These are phyloP conservation scores for Synanthedon vespiformis DNA, from an alignment of 2,888 invertebrate genomes.

Conservation along the genomic window DNA sequence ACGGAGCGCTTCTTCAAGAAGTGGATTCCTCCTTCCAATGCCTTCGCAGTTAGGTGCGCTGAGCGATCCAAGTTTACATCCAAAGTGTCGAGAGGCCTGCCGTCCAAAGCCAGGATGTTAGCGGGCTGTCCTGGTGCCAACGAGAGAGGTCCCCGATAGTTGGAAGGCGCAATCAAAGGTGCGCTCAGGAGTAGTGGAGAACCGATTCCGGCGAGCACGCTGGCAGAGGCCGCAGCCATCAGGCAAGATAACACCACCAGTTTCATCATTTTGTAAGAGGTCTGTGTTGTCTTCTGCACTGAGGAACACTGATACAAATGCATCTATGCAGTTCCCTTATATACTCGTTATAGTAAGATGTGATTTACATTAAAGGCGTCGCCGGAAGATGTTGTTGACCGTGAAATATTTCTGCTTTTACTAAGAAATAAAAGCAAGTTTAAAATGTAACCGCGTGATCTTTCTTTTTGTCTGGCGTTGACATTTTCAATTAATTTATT, in stretches of 20 bases:
- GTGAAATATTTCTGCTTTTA: slow-evolving; percentile 43
- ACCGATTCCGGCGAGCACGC: slow-evolving; percentile 13
- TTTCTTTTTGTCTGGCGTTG: not conserved
- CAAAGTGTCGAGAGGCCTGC: slow-evolving; percentile 55
- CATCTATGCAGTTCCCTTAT: slow-evolving; percentile 25
- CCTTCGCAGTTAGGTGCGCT: slow-evolving; percentile 50
- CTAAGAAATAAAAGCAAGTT: slow-evolving; percentile 18
- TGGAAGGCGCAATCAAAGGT: slow-evolving; percentile 23
- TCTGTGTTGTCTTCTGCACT: slow-evolving; percentile 48
- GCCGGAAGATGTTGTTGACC: slow-evolving; percentile 40
- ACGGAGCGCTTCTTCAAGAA: slow-evolving; percentile 40
- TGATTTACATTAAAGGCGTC: slow-evolving; percentile 25
- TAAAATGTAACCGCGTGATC: not conserved
- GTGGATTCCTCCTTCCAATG: slow-evolving; percentile 25
- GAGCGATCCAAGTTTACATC: slow-evolving; percentile 59
- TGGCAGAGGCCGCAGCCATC: slow-evolving; percentile 67
- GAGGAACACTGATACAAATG: slow-evolving; percentile 43
- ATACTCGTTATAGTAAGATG: slow-evolving; percentile 27
- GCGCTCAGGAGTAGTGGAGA: slow-evolving; percentile 25
- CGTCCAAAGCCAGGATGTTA: slow-evolving; percentile 48
- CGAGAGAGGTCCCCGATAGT: slow-evolving; percentile 53
- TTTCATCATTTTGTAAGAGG: slow-evolving; percentile 59
- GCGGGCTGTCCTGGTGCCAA: slow-evolving; percentile 59
- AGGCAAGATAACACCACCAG: slow-evolving; percentile 74
- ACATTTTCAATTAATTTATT: not conserved